phyloP scores from a whole-genome alignment of 2,113 vertebrate species.

The Notiomystis cincta region DNA sequence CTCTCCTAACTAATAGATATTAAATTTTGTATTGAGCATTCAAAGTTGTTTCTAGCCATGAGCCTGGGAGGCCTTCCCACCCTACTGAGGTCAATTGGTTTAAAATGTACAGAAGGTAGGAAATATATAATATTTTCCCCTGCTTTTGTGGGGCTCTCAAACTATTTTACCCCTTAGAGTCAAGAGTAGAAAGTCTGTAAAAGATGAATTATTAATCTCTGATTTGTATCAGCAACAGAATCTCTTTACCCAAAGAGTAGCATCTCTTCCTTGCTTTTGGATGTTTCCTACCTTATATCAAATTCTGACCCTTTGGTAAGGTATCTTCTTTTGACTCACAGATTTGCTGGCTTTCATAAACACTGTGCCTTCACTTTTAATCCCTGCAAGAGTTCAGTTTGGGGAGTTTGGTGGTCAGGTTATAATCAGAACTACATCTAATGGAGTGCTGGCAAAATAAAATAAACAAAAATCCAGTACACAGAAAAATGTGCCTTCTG shows the following conservation, averaged over 20 bases:
- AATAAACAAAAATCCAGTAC: slow-evolving; percentile 17
- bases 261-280: slow-evolving; percentile 63
- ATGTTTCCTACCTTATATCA: slow-evolving; percentile 67
- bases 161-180: slow-evolving; percentile 46
- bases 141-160: slow-evolving; percentile 52
- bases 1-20: background rate
- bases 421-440: slow-evolving; percentile 58
- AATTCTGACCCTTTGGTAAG: slow-evolving; percentile 71
- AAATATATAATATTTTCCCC: slow-evolving; percentile 14
- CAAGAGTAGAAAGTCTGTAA: slow-evolving; percentile 56
- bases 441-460: slow-evolving; percentile 34
- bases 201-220: slow-evolving; percentile 77
- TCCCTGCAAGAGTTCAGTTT: slow-evolving; percentile 49
- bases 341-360: slow-evolving; percentile 74
- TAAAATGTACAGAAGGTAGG: slow-evolving; percentile 33
- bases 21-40: slow-evolving; percentile 12
- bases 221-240: slow-evolving; percentile 59
- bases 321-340: slow-evolving; percentile 71
- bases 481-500: slow-evolving; percentile 20
- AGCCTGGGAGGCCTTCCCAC: background rate
- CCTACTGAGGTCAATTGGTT: slow-evolving; percentile 48
- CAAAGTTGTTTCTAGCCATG: slow-evolving; percentile 13
- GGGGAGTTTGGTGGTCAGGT: slow-evolving; percentile 47
- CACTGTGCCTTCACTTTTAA: slow-evolving; percentile 62
- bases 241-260: slow-evolving; percentile 52